Conservation (phyloP, 2,113 vertebrate genomes). For the Morphnarchus princeps region DNA sequence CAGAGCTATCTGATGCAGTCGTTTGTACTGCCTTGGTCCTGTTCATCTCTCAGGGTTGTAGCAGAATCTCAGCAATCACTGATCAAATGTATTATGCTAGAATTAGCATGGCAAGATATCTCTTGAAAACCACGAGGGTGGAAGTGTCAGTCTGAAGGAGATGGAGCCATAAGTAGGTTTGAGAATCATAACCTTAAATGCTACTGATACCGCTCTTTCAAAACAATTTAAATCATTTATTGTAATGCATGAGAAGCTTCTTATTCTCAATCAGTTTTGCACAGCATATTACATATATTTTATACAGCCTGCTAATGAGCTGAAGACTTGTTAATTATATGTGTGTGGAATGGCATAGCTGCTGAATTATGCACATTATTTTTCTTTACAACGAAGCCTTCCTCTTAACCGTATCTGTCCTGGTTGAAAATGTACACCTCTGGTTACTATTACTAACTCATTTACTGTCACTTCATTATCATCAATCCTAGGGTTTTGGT, state of each 20-base stretch:
- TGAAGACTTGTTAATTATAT: slow-evolving; percentile 61
- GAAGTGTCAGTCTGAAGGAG: not conserved
- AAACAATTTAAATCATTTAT: slow-evolving; percentile 47
- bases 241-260: slow-evolving; percentile 40
- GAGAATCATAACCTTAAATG: not conserved
- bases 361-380: slow-evolving; percentile 60
- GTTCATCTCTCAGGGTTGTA: not conserved
- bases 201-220: not conserved
- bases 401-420: slow-evolving; percentile 12
- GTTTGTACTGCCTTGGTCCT: not conserved
- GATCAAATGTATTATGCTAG: accelerated
- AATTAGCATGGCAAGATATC: not conserved
- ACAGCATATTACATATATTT: slow-evolving; percentile 55
- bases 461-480: not conserved
- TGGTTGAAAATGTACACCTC: not conserved
- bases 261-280: slow-evolving; percentile 54
- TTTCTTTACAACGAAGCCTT: not conserved
- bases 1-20: not conserved
- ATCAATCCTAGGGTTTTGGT: not conserved
- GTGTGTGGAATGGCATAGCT: slow-evolving; percentile 39
- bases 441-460: not conserved
- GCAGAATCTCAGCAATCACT: not conserved
- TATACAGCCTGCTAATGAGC: slow-evolving; percentile 61
- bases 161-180: not conserved
- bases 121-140: not conserved